A percentile compares a stretch with the other conserved stretches of the same genome.
Evolutionary conservation across 1,140 invertebrate species (phyloP).

Genomic region (Oreohelix idahoensis): DNA sequence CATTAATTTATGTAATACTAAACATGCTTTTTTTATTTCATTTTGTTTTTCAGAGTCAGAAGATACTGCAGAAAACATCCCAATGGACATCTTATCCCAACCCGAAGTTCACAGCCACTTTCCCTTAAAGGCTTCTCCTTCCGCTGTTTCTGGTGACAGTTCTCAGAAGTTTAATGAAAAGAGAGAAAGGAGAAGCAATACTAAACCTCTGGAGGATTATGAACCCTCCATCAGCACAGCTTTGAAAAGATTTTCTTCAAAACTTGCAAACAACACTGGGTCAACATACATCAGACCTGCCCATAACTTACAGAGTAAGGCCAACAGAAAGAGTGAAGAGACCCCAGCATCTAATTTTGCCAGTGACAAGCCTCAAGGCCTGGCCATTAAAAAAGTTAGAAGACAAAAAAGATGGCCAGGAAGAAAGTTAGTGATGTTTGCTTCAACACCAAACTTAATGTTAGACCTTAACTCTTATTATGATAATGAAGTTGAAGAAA

Average conservation of each 20-base stretch:
- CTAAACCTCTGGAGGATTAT: background rate
- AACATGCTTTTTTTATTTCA: no score
- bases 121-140: background rate
- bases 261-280: conserved; percentile 1
- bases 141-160: background rate
- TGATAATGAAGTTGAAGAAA: conserved; percentile 39
- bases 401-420: conserved; percentile 16
- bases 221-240: background rate
- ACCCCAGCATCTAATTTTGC: background rate
- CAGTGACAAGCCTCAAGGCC: background rate
- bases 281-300: conserved; percentile 19
- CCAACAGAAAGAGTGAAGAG: background rate
- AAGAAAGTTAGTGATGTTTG: conserved; percentile 44
- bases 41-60: no score
- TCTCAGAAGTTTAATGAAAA: conserved; percentile 15
- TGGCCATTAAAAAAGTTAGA: background rate
- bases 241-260: background rate
- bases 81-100: no score
- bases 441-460: conserved; percentile 55
- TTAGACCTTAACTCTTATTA: background rate
- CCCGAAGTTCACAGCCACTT: background rate
- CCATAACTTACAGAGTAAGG: conserved; percentile 16
- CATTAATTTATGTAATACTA: no score
- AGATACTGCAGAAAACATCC: no score
- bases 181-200: background rate